Base-by-base conservation (phyloP, 2,888 invertebrate genomes). In the Chalcosyrphus nemorum region DNA sequence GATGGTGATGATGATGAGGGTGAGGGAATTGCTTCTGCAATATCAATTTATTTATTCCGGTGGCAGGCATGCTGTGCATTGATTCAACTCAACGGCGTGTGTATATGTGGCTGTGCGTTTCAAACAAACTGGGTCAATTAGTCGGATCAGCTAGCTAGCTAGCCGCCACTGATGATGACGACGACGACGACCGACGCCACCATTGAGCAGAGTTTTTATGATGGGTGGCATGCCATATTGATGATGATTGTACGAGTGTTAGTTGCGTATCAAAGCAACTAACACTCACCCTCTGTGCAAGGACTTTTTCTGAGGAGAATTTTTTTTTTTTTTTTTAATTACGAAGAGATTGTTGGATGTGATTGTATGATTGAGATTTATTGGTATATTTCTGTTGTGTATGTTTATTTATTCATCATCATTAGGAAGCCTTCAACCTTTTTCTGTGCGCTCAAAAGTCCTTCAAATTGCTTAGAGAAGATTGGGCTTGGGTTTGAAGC, bases 311-410 rank as follows among this genome's bases (percentile, higher is more conserved):
- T 0, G 47, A 47, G 50, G 41, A 19, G 43, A 52, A 66, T 61
- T 52, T 59, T 76, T 68, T 68, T 76, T 68, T 66, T 68, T 50
- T 66, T 76, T 68, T 70, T 76, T 61, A 76, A 76, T 76, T 76
- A 76, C 43, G 59, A 54, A 43, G 32, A 38, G 43, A 52, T 68
- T 76, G 50, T 41, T 52, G 59, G 50, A 4, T 50, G 29, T 35
- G 76, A 76, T 61, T 76, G 68, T 54, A 24, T 24, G 50, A 76
- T 45, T 76, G 59, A 76, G 32, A 68, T 68, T 47, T 52, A 59
- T 66, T 21, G 11, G 9, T 13, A 13, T 19, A 9, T 24, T 52
- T n/a, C 27, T 35, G 43, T 61, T 7, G 50, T 43, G 27, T 32
- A 56, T 24, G 72, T 45, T 54, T 56, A 32, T 29, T 17, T 50